Evolutionary conservation across 2,888 invertebrate genomes (phyloP).

Genomic region (Drosophila prolongata): DNA sequence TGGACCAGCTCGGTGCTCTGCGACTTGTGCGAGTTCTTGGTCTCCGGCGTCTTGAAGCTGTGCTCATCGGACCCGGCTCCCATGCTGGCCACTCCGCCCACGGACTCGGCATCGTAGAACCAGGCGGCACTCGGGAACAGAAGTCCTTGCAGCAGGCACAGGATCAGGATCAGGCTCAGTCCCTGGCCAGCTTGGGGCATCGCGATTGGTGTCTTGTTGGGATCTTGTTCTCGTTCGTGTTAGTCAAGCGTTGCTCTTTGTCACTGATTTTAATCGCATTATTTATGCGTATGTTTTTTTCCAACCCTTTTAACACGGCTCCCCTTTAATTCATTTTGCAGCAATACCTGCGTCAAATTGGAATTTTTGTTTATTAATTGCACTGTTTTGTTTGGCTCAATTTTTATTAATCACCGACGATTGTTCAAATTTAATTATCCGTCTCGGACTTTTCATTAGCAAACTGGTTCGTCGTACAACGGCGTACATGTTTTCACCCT

Average conservation of each 20-base stretch:
- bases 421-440: conserved; percentile 47
- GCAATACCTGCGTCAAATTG: conserved; percentile 26
- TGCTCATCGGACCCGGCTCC: conserved; percentile 55
- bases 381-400: conserved; percentile 41
- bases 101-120: conserved; percentile 55
- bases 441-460: conserved; percentile 34
- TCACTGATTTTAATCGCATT: conserved; percentile 51
- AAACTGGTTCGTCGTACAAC: conserved; percentile 29
- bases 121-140: conserved; percentile 48
- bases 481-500: conserved; percentile 27
- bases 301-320: conserved; percentile 22
- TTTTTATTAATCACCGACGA: conserved; percentile 44
- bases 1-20: conserved; percentile 74
- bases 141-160: conserved; percentile 42
- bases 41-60: conserved; percentile 68
- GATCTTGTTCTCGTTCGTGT: conserved; percentile 13
- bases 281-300: conserved; percentile 42
- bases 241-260: conserved; percentile 48
- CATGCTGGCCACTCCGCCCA: conserved; percentile 42
- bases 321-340: conserved; percentile 40
- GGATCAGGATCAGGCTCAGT: conserved; percentile 25
- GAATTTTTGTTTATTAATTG: conserved; percentile 40
- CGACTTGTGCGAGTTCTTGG: conserved; percentile 64
- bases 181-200: conserved; percentile 32
- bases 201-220: conserved; percentile 9